phyloP scores from a whole-genome alignment of 2,888 invertebrate genomes.

The Hermaeophaga mercurialis region DNA sequence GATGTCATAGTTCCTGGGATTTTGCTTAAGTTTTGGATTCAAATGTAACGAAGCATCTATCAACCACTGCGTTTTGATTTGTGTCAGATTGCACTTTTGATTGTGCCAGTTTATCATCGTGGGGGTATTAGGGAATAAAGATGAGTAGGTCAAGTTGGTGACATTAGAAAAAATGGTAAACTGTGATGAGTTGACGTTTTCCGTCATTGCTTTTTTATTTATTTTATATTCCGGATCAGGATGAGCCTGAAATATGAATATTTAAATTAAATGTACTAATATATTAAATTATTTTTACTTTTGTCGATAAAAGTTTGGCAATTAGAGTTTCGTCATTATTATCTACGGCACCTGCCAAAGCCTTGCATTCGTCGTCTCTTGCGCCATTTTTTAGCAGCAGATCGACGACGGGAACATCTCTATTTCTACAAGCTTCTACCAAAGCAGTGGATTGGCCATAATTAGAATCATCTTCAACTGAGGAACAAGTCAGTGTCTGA shows the following conservation, averaged over 20 bases:
- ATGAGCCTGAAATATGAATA: constrained; percentile 65
- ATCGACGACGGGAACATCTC: constrained; percentile 75
- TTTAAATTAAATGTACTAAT: no score
- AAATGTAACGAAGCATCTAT: constrained; percentile 82
- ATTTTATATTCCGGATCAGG: constrained; percentile 92
- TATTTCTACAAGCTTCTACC: constrained; percentile 71
- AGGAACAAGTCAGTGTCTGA: constrained; percentile 53
- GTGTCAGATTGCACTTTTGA: constrained; percentile 71
- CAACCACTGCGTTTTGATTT: constrained; percentile 81
- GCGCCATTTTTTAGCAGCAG: constrained; percentile 81
- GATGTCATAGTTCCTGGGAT: constrained; percentile 68
- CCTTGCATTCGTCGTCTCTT: constrained; percentile 83
- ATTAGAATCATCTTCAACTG: constrained; percentile 59
- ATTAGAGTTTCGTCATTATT: constrained; percentile 77
- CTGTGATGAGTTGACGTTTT: constrained; percentile 63
- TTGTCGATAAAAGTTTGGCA: constrained; percentile 82
- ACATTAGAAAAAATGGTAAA: constrained; percentile 61
- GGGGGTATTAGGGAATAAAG: constrained; percentile 81
- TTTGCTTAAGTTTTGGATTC: constrained; percentile 79
- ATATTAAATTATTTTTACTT: constrained; percentile 57
- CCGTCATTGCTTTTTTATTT: constrained; percentile 83
- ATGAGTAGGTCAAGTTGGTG: constrained; percentile 73
- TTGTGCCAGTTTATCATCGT: constrained; percentile 94
- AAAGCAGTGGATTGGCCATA: constrained; percentile 63
- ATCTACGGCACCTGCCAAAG: constrained; percentile 76